A percentile compares a stretch with the other conserved stretches of the same genome.
Conservation (phyloP, 30 jellyfish, hydroid and myxozoan genomes). For the Sanderia malayensis region DNA sequence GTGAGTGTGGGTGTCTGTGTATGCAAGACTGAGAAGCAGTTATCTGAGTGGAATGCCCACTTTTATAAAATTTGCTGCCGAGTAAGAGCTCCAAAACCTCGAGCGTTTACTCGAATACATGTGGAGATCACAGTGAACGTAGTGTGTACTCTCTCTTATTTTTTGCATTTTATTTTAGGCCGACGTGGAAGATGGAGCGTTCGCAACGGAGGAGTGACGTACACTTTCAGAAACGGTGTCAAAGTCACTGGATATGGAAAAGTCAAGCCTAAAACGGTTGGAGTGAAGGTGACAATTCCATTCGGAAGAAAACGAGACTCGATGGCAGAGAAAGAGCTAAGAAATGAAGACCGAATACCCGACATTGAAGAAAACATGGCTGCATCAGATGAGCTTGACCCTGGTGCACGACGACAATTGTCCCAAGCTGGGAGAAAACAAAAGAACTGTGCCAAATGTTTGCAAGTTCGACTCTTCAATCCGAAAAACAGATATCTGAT, state of each 20-base stretch:
- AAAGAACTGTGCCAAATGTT: conserved; percentile 13
- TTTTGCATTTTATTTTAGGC: too few species aligned
- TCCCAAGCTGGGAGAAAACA: too few species aligned
- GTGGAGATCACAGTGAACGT: too few species aligned
- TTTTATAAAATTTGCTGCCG: too few species aligned
- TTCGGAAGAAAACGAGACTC: conserved; percentile 11
- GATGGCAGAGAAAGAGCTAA: not conserved
- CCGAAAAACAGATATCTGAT: not conserved
- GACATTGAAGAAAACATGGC: not conserved
- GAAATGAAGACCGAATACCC: too few species aligned
- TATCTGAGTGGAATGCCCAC: too few species aligned
- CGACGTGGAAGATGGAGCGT: conserved; percentile 1
- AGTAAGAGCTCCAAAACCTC: too few species aligned
- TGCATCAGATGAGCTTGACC: not conserved
- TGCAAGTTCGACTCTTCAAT: conserved; percentile 7
- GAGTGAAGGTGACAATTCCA: not conserved
- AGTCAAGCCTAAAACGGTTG: not conserved
- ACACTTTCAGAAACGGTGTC: conserved; percentile 7
- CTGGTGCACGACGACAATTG: too few species aligned
- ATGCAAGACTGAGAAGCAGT: too few species aligned
- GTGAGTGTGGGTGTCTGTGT: too few species aligned
- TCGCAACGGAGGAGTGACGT: not conserved
- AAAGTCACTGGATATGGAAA: conserved; percentile 3
- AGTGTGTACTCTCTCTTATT: too few species aligned
- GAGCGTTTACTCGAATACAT: too few species aligned